Evolutionary conservation across 1,140 invertebrate genomes (phyloP).

Genomic region (Drosophila lowei): DNA sequence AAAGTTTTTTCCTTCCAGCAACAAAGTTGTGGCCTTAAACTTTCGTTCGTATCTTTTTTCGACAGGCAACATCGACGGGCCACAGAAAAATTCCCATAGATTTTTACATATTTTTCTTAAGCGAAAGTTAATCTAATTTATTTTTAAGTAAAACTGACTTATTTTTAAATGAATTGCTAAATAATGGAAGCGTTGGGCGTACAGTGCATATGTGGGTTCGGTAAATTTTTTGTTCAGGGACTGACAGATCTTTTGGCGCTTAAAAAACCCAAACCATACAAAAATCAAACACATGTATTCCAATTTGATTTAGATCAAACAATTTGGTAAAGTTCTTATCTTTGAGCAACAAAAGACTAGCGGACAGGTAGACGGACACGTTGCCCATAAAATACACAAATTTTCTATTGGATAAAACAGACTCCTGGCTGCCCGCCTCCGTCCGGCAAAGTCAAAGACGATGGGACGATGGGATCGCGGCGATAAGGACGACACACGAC

Average conservation of each 20-base stretch:
- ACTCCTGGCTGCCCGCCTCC: slow-evolving; percentile 18
- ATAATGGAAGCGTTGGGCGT: not conserved
- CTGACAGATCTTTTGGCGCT: too few species aligned
- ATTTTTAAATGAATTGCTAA: not conserved
- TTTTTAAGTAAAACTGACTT: not conserved
- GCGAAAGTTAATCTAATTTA: slow-evolving; percentile 20
- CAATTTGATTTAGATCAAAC: too few species aligned
- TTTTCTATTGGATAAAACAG: slow-evolving; percentile 37
- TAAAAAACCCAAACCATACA: too few species aligned
- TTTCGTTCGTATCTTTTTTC: slow-evolving; percentile 40
- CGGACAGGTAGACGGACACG: slow-evolving; percentile 10
- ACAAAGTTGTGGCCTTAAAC: slow-evolving; percentile 27
- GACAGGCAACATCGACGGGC: slow-evolving; percentile 11
- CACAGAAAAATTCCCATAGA: slow-evolving; percentile 10
- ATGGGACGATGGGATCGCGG: slow-evolving; percentile 47
- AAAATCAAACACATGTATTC: too few species aligned
- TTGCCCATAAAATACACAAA: slow-evolving; percentile 30
- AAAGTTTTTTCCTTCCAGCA: slow-evolving; percentile 49
- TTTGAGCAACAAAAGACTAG: too few species aligned
- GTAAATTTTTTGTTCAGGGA: too few species aligned
- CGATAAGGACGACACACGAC: slow-evolving; percentile 46
- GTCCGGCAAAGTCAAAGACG: slow-evolving; percentile 31
- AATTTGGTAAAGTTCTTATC: not conserved
- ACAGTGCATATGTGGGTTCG: too few species aligned
- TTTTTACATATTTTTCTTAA: slow-evolving; percentile 19